A percentile compares a stretch with the other conserved stretches of the same genome.
phyloP scores from a whole-genome alignment of 2,888 invertebrate genomes.

The Agrochola macilenta region DNA sequence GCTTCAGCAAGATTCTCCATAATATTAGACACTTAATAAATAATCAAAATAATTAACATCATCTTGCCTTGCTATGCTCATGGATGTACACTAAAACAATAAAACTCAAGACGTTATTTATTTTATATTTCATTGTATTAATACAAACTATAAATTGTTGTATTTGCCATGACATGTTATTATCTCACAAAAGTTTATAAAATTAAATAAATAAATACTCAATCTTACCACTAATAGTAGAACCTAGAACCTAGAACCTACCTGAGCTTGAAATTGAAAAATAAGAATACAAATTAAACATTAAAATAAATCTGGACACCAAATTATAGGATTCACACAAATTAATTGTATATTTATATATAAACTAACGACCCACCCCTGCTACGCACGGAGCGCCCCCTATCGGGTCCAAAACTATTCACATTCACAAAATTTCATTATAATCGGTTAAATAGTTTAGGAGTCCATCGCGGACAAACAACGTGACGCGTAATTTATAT shows the following conservation, averaged over 20 bases:
- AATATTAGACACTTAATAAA: background rate
- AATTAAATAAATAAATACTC: constrained; percentile 15
- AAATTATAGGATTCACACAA: background rate
- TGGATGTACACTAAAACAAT: constrained; percentile 1
- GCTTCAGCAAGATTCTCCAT: background rate
- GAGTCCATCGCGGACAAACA: too few relatives aligned
- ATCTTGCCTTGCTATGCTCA: background rate
- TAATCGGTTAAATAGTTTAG: too few relatives aligned
- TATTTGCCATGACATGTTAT: background rate
- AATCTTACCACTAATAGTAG: constrained; percentile 6
- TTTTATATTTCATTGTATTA: background rate
- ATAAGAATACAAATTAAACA: background rate
- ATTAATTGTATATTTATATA: background rate
- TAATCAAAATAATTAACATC: background rate
- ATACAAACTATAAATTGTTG: background rate
- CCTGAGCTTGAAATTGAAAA: constrained; percentile 29
- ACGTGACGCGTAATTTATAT: too few relatives aligned
- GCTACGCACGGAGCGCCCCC: too few relatives aligned
- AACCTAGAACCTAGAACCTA: background rate
- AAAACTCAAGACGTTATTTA: constrained; percentile 14
- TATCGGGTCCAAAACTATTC: too few relatives aligned
- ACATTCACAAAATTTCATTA: too few relatives aligned
- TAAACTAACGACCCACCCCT: too few relatives aligned
- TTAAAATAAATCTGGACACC: constrained; percentile 25
- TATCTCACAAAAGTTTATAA: too few relatives aligned